Evolutionary conservation across 1,140 invertebrate genomes (phyloP).

Genomic region (Pseudomyrmex flavicornis): DNA sequence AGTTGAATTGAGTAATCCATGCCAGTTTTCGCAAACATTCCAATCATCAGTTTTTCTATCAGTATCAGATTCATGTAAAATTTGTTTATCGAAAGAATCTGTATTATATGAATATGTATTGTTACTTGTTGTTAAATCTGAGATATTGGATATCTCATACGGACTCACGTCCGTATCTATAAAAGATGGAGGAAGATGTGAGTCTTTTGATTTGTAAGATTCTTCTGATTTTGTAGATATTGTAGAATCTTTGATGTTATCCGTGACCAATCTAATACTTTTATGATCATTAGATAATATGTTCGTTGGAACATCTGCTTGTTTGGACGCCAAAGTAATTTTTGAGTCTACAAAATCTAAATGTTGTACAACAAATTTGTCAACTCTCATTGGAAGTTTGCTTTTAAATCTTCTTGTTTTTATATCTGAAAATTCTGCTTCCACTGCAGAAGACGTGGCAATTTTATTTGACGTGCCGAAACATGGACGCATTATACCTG

Average conservation of each 20-base stretch:
- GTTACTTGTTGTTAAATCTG: neutral
- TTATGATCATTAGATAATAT: too few species aligned
- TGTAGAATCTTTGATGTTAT: too few species aligned
- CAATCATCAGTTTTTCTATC: neutral
- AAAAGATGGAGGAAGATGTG: too few species aligned
- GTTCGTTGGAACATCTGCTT: neutral
- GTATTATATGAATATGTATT: neutral
- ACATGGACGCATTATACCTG: neutral
- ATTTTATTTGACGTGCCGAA: neutral
- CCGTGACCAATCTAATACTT: too few species aligned
- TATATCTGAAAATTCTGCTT: neutral
- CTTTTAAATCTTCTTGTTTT: neutral
- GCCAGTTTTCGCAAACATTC: constrained; percentile 16
- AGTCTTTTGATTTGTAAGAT: neutral
- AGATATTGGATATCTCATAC: neutral
- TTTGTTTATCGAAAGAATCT: neutral
- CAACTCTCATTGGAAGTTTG: neutral
- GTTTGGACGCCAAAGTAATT: neutral
- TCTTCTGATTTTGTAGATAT: neutral
- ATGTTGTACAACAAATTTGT: neutral
- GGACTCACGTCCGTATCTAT: too few species aligned
- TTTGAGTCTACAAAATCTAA: neutral
- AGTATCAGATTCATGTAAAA: neutral
- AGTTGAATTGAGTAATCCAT: neutral
- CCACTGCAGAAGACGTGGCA: neutral